Percentiles rank a stretch among this genome's conserved stretches.
Conservation (phyloP, 2,888 invertebrate species). For the Heliothis peltigera region DNA sequence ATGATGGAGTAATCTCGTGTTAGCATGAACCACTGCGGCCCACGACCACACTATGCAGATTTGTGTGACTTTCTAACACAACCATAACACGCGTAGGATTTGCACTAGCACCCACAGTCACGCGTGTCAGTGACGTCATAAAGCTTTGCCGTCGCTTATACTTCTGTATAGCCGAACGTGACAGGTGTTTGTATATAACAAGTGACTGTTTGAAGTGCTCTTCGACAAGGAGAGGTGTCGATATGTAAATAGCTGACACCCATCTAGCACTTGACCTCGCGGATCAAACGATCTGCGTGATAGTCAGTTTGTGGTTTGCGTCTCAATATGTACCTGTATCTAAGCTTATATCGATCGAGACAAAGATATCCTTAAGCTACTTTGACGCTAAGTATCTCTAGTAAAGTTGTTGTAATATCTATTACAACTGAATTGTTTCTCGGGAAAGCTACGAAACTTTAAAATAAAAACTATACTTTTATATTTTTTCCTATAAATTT, state of each 20-base stretch:
- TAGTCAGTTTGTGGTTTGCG: slow-evolving; percentile 10
- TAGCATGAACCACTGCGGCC: neutral
- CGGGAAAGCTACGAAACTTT: too few species aligned
- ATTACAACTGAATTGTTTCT: too few species aligned
- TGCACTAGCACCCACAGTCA: neutral
- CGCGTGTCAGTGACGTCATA: slow-evolving; percentile 11
- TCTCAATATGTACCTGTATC: neutral
- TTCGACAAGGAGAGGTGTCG: neutral
- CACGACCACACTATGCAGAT: neutral
- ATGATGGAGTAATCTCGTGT: neutral
- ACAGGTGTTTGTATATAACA: neutral
- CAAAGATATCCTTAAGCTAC: neutral
- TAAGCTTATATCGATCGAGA: neutral
- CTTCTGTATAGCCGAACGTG: neutral
- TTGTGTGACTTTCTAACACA: slow-evolving; percentile 4
- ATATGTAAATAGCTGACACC: slow-evolving; percentile 18
- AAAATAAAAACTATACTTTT: too few species aligned
- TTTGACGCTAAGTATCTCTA: too few species aligned
- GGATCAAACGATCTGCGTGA: slow-evolving; percentile 26
- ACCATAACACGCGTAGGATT: neutral
- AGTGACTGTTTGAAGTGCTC: slow-evolving; percentile 3
- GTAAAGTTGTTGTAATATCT: too few species aligned
- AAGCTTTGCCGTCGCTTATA: neutral
- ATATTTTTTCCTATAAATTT: too few species aligned
- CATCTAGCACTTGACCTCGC: slow-evolving; percentile 20